phyloP scores from a whole-genome alignment of 2,888 invertebrate genomes.

The Eupithecia dodoneata region DNA sequence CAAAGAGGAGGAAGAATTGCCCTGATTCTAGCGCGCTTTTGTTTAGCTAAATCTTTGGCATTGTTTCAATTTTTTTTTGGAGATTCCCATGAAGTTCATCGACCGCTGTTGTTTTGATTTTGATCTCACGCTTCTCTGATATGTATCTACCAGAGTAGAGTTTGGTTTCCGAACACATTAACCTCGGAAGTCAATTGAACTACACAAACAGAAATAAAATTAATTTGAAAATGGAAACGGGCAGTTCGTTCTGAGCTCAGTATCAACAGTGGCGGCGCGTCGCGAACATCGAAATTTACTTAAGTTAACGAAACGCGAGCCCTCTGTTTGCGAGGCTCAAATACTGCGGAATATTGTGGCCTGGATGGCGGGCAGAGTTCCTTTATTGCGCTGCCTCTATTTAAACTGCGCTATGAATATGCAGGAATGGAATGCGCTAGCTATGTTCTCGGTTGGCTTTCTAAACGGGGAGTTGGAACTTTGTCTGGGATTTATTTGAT shows the following conservation, averaged over 20 bases:
- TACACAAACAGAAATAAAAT: slow-evolving; percentile 57
- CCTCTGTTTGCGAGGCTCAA: slow-evolving; percentile 81
- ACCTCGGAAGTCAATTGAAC: slow-evolving; percentile 38
- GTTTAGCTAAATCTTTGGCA: slow-evolving; percentile 48
- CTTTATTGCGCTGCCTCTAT: slow-evolving; percentile 65
- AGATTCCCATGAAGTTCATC: slow-evolving; percentile 47
- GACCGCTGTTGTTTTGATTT: slow-evolving; percentile 21
- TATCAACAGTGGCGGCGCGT: slow-evolving; percentile 68
- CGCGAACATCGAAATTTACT: slow-evolving; percentile 83
- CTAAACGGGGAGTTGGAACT: slow-evolving; percentile 46
- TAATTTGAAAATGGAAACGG: slow-evolving; percentile 63
- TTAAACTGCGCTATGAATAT: slow-evolving; percentile 72
- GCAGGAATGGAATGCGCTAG: slow-evolving; percentile 57
- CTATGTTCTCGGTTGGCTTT: slow-evolving; percentile 53
- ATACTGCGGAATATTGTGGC: slow-evolving; percentile 65
- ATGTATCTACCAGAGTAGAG: slow-evolving; percentile 9
- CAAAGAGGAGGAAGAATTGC: slow-evolving; percentile 67
- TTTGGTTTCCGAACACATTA: slow-evolving; percentile 30
- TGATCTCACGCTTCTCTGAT: neutral
- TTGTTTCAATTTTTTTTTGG: slow-evolving; percentile 53
- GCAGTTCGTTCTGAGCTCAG: slow-evolving; percentile 53
- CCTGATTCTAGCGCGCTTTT: slow-evolving; percentile 60
- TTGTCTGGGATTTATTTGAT: slow-evolving; percentile 32
- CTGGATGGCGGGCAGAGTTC: slow-evolving; percentile 49
- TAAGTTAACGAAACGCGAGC: slow-evolving; percentile 82